phyloP scores from a whole-genome alignment of 2,888 invertebrate species.

The Linnaemya tessellans region DNA sequence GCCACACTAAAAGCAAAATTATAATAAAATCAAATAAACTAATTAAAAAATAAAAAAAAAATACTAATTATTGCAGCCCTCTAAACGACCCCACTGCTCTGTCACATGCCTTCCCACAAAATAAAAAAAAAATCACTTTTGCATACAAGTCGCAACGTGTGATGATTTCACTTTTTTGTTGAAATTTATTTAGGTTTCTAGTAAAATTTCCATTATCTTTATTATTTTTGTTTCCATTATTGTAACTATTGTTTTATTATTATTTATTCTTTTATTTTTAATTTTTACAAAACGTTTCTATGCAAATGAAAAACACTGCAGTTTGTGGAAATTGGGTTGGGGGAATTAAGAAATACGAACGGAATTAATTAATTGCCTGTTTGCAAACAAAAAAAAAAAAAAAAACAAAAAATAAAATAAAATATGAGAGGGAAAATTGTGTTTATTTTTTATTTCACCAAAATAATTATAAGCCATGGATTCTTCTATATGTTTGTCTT shows the following conservation, averaged over 20 bases:
- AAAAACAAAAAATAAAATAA: too few species aligned
- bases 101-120: background rate
- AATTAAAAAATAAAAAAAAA: background rate
- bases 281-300: slow-evolving; percentile 6
- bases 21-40: background rate
- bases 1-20: background rate
- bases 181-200: background rate
- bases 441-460: too few species aligned
- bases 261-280: background rate
- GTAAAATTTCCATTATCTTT: slow-evolving; percentile 64
- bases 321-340: background rate
- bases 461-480: too few species aligned
- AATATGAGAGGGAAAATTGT: background rate
- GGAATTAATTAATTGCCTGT: slow-evolving; percentile 8
- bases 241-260: slow-evolving; percentile 9
- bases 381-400: slow-evolving; percentile 3
- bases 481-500: too few species aligned
- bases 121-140: background rate
- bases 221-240: slow-evolving; percentile 48
- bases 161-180: background rate
- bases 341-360: background rate
- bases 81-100: background rate
- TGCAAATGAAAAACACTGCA: background rate
- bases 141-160: slow-evolving; percentile 3
- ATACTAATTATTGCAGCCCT: background rate